phyloP scores from a whole-genome alignment of 2,888 invertebrate genomes.

The Torymus texanus region DNA sequence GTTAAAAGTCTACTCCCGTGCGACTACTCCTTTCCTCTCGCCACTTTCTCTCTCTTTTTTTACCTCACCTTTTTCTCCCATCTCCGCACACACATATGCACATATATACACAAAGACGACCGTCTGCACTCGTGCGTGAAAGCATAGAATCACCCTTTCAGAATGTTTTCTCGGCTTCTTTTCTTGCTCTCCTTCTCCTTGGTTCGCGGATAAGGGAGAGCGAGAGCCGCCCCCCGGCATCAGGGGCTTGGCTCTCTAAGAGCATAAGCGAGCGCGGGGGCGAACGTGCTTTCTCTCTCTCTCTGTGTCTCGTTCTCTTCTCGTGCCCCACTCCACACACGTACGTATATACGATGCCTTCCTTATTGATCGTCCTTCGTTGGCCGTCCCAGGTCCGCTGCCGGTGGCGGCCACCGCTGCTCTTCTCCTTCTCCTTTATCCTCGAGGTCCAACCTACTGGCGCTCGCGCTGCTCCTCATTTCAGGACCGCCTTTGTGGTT shows the following conservation, averaged over 20 bases:
- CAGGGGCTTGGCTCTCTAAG: conserved; percentile 68
- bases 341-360: conserved; percentile 52
- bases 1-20: conserved; percentile 32
- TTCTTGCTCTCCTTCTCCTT: conserved; percentile 66
- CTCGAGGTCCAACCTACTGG: conserved; percentile 41
- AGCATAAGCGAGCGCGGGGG: conserved; percentile 1
- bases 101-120: too few relatives aligned
- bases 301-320: not conserved
- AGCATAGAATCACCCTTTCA: conserved; percentile 64
- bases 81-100: conserved; percentile 56
- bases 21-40: not conserved
- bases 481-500: conserved; percentile 70
- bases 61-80: not conserved
- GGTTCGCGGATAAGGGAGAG: conserved; percentile 64
- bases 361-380: conserved; percentile 75
- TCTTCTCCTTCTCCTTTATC: conserved; percentile 54
- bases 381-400: conserved; percentile 60
- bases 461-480: conserved; percentile 45
- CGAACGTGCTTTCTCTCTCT: not conserved
- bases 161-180: conserved; percentile 73
- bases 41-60: not conserved
- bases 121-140: conserved; percentile 53
- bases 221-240: conserved; percentile 66
- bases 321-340: not conserved
- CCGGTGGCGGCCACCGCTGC: not conserved